Percentiles rank a stretch among this genome's conserved stretches.
Evolutionary conservation across 2,797 vertebrate species (phyloP).

Genomic region (Capromys pilorides): DNA sequence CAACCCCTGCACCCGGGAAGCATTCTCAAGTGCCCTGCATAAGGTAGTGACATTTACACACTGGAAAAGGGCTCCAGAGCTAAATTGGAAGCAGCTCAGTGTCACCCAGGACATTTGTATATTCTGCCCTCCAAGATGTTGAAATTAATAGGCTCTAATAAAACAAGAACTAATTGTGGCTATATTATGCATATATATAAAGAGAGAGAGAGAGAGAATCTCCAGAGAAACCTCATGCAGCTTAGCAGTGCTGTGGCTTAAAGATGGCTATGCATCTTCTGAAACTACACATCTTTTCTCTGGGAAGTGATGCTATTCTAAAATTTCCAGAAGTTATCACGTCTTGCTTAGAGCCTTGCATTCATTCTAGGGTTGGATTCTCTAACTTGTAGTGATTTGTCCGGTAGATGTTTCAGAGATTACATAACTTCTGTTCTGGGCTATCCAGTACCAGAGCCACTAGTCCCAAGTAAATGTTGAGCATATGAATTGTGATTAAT

Average conservation of each 20-base stretch:
- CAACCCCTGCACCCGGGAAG: constrained; percentile 44
- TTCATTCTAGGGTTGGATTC: background rate
- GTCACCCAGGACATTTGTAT: constrained; percentile 25
- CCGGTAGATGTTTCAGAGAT: background rate
- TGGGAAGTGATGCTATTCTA: background rate
- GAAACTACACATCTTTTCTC: background rate
- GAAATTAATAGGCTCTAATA: constrained; percentile 36
- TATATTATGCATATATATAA: no score
- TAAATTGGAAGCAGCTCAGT: constrained; percentile 53
- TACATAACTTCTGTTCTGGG: background rate
- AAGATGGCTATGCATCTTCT: background rate
- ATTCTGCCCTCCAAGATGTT: constrained; percentile 12
- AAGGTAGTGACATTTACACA: constrained; percentile 64
- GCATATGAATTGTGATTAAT: background rate
- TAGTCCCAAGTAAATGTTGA: background rate
- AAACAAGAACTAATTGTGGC: background rate
- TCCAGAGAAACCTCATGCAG: background rate
- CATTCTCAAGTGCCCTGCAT: constrained; percentile 11
- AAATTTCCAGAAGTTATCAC: background rate
- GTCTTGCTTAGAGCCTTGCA: background rate
- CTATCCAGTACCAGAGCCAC: background rate
- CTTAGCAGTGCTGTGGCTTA: background rate
- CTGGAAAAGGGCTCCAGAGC: background rate
- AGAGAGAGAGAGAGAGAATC: background rate
- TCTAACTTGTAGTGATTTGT: background rate